Percentiles rank a stretch among this genome's conserved stretches.
Conservation (phyloP, 2,888 invertebrate species). For the Tanytarsus gracilentus region DNA sequence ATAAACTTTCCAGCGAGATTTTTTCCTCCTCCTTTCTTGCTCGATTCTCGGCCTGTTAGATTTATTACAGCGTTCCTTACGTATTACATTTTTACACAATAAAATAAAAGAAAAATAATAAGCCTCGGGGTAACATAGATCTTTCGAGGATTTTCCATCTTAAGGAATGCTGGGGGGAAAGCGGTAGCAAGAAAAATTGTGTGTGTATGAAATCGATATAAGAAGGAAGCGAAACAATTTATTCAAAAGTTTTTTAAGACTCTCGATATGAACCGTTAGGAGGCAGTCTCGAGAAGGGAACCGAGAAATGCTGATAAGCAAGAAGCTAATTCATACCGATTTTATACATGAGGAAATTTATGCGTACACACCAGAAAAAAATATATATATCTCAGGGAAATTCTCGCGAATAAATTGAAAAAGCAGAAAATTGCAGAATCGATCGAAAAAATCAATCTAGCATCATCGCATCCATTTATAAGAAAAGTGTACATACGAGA, state of each 20-base stretch:
- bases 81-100: constrained; percentile 26
- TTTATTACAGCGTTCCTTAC: constrained; percentile 23
- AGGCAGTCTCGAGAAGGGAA: background rate
- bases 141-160: constrained; percentile 26
- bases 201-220: background rate
- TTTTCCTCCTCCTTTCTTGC: background rate
- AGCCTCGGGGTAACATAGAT: constrained; percentile 27
- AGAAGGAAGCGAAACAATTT: constrained; percentile 16
- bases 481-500: no score
- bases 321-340: constrained; percentile 9
- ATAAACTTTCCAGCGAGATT: constrained; percentile 24
- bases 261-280: no score
- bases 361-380: no score
- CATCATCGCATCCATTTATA: no score
- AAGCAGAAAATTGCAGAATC: no score
- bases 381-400: no score
- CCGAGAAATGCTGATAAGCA: constrained; percentile 22
- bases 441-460: no score
- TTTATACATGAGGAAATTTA: background rate
- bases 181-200: background rate
- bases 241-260: constrained; percentile 15
- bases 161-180: constrained; percentile 8
- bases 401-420: no score
- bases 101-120: constrained; percentile 27
- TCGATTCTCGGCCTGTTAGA: constrained; percentile 1